Evolutionary conservation across 2,797 vertebrate species (phyloP).

Genomic region (Channa striata): DNA sequence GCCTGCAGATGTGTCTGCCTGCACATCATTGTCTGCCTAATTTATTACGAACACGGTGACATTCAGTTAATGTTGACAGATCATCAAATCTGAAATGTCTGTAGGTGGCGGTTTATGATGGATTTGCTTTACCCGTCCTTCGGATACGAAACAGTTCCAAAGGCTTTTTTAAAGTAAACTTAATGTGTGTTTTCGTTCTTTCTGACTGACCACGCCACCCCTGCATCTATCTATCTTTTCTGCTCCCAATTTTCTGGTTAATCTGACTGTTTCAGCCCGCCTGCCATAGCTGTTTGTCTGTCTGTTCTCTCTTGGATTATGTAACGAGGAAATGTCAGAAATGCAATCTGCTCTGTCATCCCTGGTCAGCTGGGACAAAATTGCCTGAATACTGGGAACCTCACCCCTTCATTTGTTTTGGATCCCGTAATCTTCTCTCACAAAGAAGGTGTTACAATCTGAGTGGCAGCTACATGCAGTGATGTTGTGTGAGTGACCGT

Average conservation of each 20-base stretch:
- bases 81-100: neutral
- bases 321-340: constrained; percentile 62
- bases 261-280: constrained; percentile 38
- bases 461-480: constrained; percentile 4
- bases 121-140: no score
- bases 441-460: constrained; percentile 45
- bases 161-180: neutral
- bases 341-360: constrained; percentile 62
- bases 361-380: constrained; percentile 38
- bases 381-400: constrained; percentile 32
- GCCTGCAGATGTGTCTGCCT: constrained; percentile 10
- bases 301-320: constrained; percentile 53
- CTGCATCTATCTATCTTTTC: neutral
- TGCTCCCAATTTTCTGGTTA: constrained; percentile 24
- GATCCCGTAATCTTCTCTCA: constrained; percentile 25
- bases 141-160: neutral
- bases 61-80: constrained; percentile 7
- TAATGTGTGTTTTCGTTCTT: neutral
- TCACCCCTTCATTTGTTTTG: constrained; percentile 36
- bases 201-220: neutral
- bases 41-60: neutral
- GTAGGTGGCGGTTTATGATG: neutral
- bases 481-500: neutral
- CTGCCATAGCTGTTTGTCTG: constrained; percentile 15
- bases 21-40: neutral